These are phyloP conservation scores for Lasaia peninsularis DNA, from an alignment of 1,140 invertebrate genomes.

Conservation along the genomic window DNA sequence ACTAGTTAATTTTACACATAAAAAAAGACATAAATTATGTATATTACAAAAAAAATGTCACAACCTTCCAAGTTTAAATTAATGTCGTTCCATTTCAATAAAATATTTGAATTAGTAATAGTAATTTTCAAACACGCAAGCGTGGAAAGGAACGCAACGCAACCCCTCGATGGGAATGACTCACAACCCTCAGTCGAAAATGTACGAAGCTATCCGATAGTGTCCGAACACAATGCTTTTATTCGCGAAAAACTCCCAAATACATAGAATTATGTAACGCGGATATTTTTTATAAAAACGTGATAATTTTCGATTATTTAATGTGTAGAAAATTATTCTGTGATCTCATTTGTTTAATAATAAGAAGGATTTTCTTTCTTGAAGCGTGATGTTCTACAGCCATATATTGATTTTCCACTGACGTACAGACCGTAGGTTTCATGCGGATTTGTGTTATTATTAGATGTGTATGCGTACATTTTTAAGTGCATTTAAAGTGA, in stretches of 20 bases:
- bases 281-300: constrained; percentile 34
- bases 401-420: constrained; percentile 67
- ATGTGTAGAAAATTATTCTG: constrained; percentile 14
- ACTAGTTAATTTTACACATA: no score
- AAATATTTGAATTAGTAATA: not conserved
- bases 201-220: constrained; percentile 40
- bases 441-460: constrained; percentile 61
- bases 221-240: constrained; percentile 38
- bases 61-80: not conserved
- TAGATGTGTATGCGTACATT: constrained; percentile 48
- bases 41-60: not conserved
- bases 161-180: constrained; percentile 57
- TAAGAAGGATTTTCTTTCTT: constrained; percentile 22
- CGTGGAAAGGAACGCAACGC: constrained; percentile 53
- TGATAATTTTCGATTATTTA: constrained; percentile 23
- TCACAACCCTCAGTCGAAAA: constrained; percentile 51
- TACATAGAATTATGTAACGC: constrained; percentile 59
- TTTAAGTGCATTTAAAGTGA: constrained; percentile 39
- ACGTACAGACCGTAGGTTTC: constrained; percentile 41
- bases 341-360: constrained; percentile 23
- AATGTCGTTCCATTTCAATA: not conserved
- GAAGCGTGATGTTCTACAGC: constrained; percentile 37
- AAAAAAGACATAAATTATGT: no score
- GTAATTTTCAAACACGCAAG: constrained; percentile 1
- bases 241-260: constrained; percentile 55